A percentile compares a stretch with the other conserved stretches of the same genome.
phyloP scores from a whole-genome alignment of 2,797 vertebrate genomes.

The Muscicapa striata region DNA sequence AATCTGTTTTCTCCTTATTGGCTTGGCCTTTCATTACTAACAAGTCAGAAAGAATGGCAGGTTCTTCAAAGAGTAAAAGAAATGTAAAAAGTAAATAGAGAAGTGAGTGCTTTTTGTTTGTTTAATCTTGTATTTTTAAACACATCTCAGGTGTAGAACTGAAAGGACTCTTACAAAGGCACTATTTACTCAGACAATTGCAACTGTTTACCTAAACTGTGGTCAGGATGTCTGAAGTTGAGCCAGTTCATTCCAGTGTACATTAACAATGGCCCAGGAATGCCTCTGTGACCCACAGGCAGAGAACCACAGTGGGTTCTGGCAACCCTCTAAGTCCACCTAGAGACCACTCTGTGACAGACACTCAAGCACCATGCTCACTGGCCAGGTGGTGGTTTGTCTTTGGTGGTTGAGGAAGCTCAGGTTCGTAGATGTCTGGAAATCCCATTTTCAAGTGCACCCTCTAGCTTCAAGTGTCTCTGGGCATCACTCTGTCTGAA shows the following conservation, averaged over 20 bases:
- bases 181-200: not conserved
- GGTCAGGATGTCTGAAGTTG: not conserved
- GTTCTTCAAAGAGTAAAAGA: not conserved
- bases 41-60: constrained; percentile 1
- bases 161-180: not conserved
- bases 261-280: not conserved
- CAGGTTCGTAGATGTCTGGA: not conserved
- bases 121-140: not conserved
- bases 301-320: not conserved
- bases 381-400: not conserved
- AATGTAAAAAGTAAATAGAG: not conserved
- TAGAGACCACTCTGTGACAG: not conserved
- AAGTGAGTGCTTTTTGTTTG: not conserved
- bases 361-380: not conserved
- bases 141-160: not conserved
- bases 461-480: not conserved
- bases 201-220: not conserved
- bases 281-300: not conserved
- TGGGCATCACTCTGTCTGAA: not conserved
- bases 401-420: not conserved
- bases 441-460: not conserved
- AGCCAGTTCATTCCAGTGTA: not conserved
- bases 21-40: not conserved
- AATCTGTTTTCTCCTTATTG: not conserved
- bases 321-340: not conserved